Conservation (phyloP, 2,797 vertebrate species). For the Enteromius mattozi region DNA sequence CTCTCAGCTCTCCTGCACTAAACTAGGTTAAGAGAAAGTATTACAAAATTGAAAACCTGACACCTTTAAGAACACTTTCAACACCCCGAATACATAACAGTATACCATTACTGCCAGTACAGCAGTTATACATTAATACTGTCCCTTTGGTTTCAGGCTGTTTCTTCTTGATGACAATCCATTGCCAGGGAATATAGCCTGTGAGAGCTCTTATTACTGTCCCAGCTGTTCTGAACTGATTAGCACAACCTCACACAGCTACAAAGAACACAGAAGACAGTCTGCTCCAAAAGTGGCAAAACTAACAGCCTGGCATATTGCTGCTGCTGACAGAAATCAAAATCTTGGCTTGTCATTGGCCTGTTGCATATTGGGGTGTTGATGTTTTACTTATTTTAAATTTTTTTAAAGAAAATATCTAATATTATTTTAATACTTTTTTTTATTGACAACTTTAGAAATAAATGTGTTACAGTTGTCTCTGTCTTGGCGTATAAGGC, state of each 20-base stretch:
- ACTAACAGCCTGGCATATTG: conserved; percentile 14
- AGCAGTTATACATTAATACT: conserved; percentile 18
- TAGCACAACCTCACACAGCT: neutral
- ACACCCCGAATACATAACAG: conserved; percentile 2
- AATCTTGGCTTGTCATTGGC: neutral
- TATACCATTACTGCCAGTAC: conserved; percentile 8
- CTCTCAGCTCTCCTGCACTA: too few species aligned
- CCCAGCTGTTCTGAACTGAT: conserved; percentile 30
- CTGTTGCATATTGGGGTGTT: neutral
- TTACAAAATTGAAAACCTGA: neutral
- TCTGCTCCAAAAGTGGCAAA: conserved; percentile 9
- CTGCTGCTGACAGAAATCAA: neutral
- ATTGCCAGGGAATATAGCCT: neutral
- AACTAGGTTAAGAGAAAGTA: neutral
- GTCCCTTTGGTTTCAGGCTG: conserved; percentile 2
- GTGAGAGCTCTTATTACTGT: conserved; percentile 7
- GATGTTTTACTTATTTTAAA: too few species aligned
- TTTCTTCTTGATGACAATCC: conserved; percentile 19
- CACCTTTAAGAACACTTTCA: neutral
- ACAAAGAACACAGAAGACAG: neutral
- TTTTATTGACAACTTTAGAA: neutral
- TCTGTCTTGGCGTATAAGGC: neutral
- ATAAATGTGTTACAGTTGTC: neutral
- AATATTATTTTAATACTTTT: neutral
- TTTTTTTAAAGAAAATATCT: neutral